Conservation (phyloP, 2,113 vertebrate genomes). For the Xenopus borealis region DNA sequence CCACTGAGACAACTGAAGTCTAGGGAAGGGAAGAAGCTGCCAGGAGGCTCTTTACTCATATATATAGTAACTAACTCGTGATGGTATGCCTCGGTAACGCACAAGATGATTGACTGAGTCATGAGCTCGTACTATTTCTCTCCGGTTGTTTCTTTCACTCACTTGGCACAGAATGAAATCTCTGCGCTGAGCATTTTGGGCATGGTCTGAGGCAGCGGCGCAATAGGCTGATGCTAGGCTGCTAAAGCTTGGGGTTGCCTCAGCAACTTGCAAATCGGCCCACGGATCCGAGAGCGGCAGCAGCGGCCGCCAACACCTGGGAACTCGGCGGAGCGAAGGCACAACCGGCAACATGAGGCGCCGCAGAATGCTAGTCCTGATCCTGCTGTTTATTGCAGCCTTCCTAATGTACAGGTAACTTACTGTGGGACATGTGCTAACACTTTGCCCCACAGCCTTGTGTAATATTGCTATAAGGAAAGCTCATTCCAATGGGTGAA, state of each 20-base stretch:
- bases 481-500: too few species aligned
- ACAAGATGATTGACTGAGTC: background rate
- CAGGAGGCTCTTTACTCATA: too few species aligned
- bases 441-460: too few species aligned
- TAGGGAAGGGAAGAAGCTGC: too few species aligned
- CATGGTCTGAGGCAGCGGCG: too few species aligned
- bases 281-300: background rate
- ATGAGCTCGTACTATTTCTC: background rate
- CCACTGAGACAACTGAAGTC: too few species aligned
- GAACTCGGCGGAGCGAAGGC: background rate
- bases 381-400: slow-evolving; percentile 49
- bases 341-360: slow-evolving; percentile 12
- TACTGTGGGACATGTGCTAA: too few species aligned
- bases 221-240: slow-evolving; percentile 14
- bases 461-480: too few species aligned
- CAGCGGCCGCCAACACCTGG: background rate
- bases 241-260: slow-evolving; percentile 7
- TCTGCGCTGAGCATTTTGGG: too few species aligned
- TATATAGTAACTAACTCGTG: too few species aligned
- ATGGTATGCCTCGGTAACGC: too few species aligned
- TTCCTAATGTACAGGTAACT: slow-evolving; percentile 61
- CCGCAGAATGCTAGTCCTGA: slow-evolving; percentile 43
- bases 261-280: background rate
- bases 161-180: too few species aligned
- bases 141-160: background rate